Conservation (phyloP, 2,113 vertebrate species). For the Euleptes europaea region DNA sequence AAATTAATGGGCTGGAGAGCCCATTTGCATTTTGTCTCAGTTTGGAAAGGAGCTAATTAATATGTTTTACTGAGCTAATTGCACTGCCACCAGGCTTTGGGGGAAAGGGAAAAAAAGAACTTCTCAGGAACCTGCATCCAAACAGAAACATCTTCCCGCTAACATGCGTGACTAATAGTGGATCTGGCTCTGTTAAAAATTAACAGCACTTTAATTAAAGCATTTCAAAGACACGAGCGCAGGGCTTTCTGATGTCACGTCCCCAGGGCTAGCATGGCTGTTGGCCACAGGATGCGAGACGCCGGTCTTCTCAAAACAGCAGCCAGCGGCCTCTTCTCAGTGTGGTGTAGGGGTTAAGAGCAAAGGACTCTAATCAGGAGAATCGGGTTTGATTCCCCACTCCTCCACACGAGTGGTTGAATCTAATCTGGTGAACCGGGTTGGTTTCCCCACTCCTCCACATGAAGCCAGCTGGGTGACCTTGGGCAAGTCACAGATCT, state of each 20-base stretch:
- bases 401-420: too few relatives aligned
- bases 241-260: not conserved
- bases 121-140: not conserved
- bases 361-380: too few relatives aligned
- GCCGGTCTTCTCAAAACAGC: not conserved
- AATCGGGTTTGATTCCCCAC: too few relatives aligned
- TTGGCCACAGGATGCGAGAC: not conserved
- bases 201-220: conserved; percentile 6
- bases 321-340: too few relatives aligned
- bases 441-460: too few relatives aligned
- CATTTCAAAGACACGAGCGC: not conserved
- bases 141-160: not conserved
- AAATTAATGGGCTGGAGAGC: conserved; percentile 29
- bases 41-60: conserved; percentile 41
- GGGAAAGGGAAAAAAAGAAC: not conserved
- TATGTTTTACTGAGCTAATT: conserved; percentile 33
- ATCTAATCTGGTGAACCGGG: too few relatives aligned
- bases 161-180: not conserved
- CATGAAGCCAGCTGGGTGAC: too few relatives aligned
- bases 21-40: conserved; percentile 32
- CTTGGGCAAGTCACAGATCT: too few relatives aligned
- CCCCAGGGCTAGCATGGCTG: not conserved
- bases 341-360: too few relatives aligned
- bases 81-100: not conserved
- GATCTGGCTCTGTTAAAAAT: not conserved